These are phyloP conservation scores for Dolichallabes microphthalmus DNA, from an alignment of 2,113 vertebrate species.

Conservation along the genomic window DNA sequence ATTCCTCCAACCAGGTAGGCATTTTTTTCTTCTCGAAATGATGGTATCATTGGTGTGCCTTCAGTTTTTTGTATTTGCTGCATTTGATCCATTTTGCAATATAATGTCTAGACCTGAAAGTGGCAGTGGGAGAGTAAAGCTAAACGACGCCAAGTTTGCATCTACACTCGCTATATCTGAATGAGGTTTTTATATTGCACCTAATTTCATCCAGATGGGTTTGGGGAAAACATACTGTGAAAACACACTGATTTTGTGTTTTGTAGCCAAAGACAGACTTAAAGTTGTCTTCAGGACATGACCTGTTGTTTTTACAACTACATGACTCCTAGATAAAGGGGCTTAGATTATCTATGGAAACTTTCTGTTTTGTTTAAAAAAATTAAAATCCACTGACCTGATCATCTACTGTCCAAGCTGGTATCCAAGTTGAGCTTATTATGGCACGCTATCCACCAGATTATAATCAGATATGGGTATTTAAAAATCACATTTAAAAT, in stretches of 20 bases:
- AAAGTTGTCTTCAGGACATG: slow-evolving; percentile 63
- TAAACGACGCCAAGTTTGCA: slow-evolving; percentile 75
- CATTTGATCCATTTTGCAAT: slow-evolving; percentile 76
- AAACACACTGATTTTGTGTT: slow-evolving; percentile 60
- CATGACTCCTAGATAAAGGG: slow-evolving; percentile 10
- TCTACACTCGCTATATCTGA: slow-evolving; percentile 76
- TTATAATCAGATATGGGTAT: background rate
- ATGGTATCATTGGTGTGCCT: slow-evolving; percentile 59
- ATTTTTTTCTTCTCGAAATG: slow-evolving; percentile 58
- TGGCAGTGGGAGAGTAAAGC: slow-evolving; percentile 55
- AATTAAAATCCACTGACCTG: slow-evolving; percentile 19
- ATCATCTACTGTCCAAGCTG: background rate
- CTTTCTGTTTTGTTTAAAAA: slow-evolving; percentile 55
- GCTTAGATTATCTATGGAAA: slow-evolving; percentile 48
- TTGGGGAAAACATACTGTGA: slow-evolving; percentile 61
- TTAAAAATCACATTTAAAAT: background rate
- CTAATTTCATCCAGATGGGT: slow-evolving; percentile 83
- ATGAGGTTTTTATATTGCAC: slow-evolving; percentile 80
- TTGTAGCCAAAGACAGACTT: slow-evolving; percentile 58
- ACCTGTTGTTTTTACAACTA: slow-evolving; percentile 64
- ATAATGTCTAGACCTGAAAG: slow-evolving; percentile 83
- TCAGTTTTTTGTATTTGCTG: slow-evolving; percentile 67
- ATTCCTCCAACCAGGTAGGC: slow-evolving; percentile 65
- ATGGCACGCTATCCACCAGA: background rate
- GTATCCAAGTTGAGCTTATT: background rate